These are phyloP conservation scores for Bubo bubo DNA, from an alignment of 2,113 vertebrate species.

Conservation along the genomic window DNA sequence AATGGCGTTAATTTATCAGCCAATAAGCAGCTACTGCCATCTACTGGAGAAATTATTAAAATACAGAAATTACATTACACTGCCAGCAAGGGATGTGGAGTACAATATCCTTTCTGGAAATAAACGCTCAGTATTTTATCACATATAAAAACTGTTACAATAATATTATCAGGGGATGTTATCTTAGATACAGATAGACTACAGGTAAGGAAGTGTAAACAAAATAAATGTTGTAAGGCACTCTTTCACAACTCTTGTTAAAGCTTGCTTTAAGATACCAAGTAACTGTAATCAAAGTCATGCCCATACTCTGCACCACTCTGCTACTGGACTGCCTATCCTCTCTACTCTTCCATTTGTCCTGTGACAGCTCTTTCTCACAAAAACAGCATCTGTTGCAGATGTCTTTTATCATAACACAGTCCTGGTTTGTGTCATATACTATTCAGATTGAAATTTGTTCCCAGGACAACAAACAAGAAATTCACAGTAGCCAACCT, in stretches of 20 bases:
- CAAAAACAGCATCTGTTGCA: not conserved
- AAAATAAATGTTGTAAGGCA: not conserved
- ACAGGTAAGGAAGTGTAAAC: not conserved
- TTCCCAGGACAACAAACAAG: not conserved
- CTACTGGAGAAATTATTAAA: slow-evolving; percentile 1
- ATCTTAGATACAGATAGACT: not conserved
- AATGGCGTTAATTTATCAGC: not conserved
- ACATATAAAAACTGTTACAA: not conserved
- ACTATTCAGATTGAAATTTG: not conserved
- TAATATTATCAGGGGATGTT: not conserved
- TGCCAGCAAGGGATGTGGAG: not conserved
- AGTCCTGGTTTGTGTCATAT: not conserved
- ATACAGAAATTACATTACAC: not conserved
- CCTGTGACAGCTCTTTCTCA: not conserved
- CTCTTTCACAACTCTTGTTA: not conserved
- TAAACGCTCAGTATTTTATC: not conserved
- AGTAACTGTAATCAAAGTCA: not conserved
- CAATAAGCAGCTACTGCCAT: slow-evolving; percentile 9
- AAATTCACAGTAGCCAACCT: not conserved
- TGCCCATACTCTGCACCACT: too few species aligned
- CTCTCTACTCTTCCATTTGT: not conserved
- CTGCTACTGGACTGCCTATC: not conserved
- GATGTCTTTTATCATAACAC: not conserved
- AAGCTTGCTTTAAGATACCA: not conserved
- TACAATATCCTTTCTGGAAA: not conserved